phyloP scores from a whole-genome alignment of 23 tunicate species.

The Trididemnum clinides region DNA sequence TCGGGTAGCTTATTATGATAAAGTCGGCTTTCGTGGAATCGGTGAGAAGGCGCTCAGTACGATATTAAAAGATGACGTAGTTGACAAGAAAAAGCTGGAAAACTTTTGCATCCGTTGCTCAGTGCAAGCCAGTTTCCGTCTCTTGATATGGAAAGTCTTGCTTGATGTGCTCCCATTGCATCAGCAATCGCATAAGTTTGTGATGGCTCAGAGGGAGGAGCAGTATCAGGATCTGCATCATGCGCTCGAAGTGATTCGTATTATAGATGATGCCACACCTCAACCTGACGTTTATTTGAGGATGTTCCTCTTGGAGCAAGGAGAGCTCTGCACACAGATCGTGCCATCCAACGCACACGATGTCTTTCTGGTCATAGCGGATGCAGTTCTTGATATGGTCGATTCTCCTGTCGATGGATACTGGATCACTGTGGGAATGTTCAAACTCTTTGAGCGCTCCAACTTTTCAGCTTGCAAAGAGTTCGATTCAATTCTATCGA shows the following conservation, averaged over 20 bases:
- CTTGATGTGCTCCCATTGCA: slow-evolving; percentile 69
- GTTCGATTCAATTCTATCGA: slow-evolving; percentile 15
- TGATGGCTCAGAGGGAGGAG: slow-evolving; percentile 66
- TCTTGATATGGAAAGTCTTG: slow-evolving; percentile 76
- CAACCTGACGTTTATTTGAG: slow-evolving; percentile 31
- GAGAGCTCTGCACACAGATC: slow-evolving; percentile 38
- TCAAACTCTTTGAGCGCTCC: slow-evolving; percentile 11
- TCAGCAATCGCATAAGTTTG: slow-evolving; percentile 87
- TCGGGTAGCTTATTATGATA: slow-evolving; percentile 62
- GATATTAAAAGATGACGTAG: slow-evolving; percentile 65
- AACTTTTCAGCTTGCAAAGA: slow-evolving; percentile 18
- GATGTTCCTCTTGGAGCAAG: slow-evolving; percentile 65
- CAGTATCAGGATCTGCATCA: slow-evolving; percentile 69
- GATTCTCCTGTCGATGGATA: slow-evolving; percentile 60
- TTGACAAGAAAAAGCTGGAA: slow-evolving; percentile 51
- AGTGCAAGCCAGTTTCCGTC: slow-evolving; percentile 62
- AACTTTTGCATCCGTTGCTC: slow-evolving; percentile 59
- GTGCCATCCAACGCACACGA: slow-evolving; percentile 45
- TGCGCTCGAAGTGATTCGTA: slow-evolving; percentile 35
- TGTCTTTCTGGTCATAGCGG: slow-evolving; percentile 40
- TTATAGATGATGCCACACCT: slow-evolving; percentile 48
- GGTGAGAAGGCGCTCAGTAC: slow-evolving; percentile 69
- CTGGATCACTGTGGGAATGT: slow-evolving; percentile 60
- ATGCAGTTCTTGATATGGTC: slow-evolving; percentile 46
- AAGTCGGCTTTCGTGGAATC: slow-evolving; percentile 60